These are phyloP conservation scores for Steinernema feltiae DNA, from an alignment of 1,140 invertebrate species.

Conservation along the genomic window DNA sequence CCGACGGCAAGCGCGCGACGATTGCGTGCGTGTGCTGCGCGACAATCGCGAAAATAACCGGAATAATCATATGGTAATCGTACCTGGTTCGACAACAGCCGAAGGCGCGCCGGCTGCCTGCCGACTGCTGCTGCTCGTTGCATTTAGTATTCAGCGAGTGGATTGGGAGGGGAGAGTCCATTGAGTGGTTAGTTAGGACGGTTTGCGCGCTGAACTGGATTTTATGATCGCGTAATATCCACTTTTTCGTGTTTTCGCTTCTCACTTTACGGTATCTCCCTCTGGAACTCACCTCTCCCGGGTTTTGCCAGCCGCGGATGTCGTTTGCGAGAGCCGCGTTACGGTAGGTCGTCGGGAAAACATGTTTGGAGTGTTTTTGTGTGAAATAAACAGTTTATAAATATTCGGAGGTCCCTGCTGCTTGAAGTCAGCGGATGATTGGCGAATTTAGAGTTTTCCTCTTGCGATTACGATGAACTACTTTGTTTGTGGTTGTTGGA, in stretches of 20 bases:
- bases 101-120: no score
- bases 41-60: constrained; percentile 12
- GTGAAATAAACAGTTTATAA: no score
- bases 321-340: neutral
- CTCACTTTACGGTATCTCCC: neutral
- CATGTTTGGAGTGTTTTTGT: no score
- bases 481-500: no score
- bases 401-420: no score
- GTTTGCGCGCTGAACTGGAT: constrained; percentile 10
- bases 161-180: neutral
- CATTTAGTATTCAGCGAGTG: constrained; percentile 1
- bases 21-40: neutral
- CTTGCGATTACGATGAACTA: no score
- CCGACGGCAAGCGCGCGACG: neutral
- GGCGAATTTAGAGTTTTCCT: no score
- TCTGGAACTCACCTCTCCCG: no score
- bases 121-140: neutral
- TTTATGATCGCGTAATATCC: constrained; percentile 8
- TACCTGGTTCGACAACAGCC: constrained; percentile 13
- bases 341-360: no score
- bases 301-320: neutral
- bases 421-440: no score
- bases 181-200: neutral
- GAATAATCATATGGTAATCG: constrained; percentile 15
- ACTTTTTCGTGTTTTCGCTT: neutral